Conservation (phyloP, 2,888 invertebrate genomes). For the Oithona nana region DNA sequence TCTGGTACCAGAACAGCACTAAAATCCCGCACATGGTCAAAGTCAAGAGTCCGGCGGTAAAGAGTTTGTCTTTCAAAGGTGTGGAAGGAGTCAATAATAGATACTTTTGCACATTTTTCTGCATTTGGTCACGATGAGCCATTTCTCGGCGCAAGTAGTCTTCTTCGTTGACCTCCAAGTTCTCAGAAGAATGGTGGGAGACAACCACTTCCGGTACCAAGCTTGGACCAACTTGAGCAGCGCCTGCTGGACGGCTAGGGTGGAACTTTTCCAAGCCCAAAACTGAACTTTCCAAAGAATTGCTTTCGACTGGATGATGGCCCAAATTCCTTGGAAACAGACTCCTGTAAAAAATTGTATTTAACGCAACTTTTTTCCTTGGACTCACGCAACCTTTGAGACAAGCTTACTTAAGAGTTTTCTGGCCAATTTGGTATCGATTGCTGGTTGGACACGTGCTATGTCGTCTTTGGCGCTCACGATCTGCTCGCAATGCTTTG, state of each 20-base stretch:
- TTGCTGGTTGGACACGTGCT: not conserved
- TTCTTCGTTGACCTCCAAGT: not conserved
- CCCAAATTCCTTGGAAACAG: too few species aligned
- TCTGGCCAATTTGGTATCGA: too few species aligned
- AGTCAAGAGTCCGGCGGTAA: slow-evolving; percentile 34
- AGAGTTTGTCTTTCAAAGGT: not conserved
- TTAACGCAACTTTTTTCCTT: too few species aligned
- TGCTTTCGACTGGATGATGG: too few species aligned
- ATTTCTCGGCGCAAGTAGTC: not conserved
- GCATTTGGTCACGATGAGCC: not conserved
- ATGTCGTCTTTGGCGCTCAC: not conserved
- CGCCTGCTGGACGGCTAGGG: too few species aligned
- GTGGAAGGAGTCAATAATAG: not conserved
- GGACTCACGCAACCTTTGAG: too few species aligned
- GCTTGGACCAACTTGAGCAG: too few species aligned
- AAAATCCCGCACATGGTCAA: slow-evolving; percentile 5
- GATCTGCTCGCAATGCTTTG: not conserved
- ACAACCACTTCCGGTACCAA: not conserved
- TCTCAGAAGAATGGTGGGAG: not conserved
- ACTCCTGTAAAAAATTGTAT: too few species aligned
- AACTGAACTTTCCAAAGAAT: too few species aligned
- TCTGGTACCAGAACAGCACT: slow-evolving; percentile 12
- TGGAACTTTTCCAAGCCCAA: too few species aligned
- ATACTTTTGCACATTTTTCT: not conserved
- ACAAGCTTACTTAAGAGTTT: too few species aligned